Percentiles rank a stretch among this genome's conserved stretches.
phyloP scores from a whole-genome alignment of 2,113 vertebrate genomes.

The Alethe diademata region DNA sequence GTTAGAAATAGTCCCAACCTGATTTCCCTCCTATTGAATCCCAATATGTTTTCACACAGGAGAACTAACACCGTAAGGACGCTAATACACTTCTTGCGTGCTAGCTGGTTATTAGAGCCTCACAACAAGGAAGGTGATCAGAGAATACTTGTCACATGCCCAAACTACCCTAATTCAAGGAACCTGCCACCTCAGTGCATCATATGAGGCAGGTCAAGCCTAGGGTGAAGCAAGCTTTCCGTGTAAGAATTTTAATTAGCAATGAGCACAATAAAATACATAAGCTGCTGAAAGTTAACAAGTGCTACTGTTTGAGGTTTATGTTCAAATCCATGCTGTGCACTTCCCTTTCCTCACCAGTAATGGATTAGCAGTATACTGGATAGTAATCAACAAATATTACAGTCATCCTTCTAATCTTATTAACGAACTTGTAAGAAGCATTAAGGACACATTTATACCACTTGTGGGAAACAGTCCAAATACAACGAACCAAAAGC shows the following conservation, averaged over 20 bases:
- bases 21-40: conserved; percentile 26
- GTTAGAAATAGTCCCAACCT: neutral
- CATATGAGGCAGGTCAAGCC: conserved; percentile 67
- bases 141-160: conserved; percentile 78
- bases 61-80: conserved; percentile 60
- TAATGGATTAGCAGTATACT: conserved; percentile 42
- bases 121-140: conserved; percentile 61
- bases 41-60: conserved; percentile 71
- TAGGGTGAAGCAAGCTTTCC: conserved; percentile 60
- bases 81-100: conserved; percentile 76
- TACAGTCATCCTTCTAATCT: conserved; percentile 72
- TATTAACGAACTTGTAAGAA: conserved; percentile 67
- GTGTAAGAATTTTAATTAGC: conserved; percentile 78
- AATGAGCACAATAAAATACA: conserved; percentile 64
- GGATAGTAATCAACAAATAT: conserved; percentile 69
- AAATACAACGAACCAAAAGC: conserved; percentile 74
- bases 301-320: conserved; percentile 76
- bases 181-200: conserved; percentile 54
- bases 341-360: conserved; percentile 21
- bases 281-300: conserved; percentile 72
- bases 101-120: conserved; percentile 73
- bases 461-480: conserved; percentile 69
- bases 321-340: conserved; percentile 49
- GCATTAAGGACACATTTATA: conserved; percentile 77
- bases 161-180: conserved; percentile 57